phyloP scores from a whole-genome alignment of 2,797 vertebrate species.

The Chaunax sp. region DNA sequence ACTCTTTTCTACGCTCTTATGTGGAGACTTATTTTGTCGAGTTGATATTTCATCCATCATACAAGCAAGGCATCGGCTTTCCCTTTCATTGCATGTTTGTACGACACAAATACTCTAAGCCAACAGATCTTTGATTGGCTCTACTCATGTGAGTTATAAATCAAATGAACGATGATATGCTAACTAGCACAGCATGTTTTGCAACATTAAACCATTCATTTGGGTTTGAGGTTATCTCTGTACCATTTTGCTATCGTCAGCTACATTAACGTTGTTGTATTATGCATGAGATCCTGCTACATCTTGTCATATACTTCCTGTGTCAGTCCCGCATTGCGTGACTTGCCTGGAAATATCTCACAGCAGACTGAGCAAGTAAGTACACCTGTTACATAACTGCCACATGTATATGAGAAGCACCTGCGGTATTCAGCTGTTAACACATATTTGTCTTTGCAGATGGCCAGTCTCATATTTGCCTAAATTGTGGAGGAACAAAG shows the following conservation, averaged over 20 bases:
- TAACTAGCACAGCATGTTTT: neutral
- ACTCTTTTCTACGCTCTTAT: slow-evolving; percentile 16
- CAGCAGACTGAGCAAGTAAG: neutral
- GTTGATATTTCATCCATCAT: slow-evolving; percentile 40
- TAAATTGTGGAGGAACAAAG: slow-evolving; percentile 1
- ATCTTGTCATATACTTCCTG: neutral
- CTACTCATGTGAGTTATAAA: neutral
- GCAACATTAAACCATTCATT: neutral
- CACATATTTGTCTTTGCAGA: slow-evolving; percentile 16
- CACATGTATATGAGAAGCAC: neutral
- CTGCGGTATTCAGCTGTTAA: slow-evolving; percentile 25
- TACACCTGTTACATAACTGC: slow-evolving; percentile 10
- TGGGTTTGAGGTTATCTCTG: slow-evolving; percentile 2
- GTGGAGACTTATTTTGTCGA: slow-evolving; percentile 31
- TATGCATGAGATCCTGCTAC: slow-evolving; percentile 21
- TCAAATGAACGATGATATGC: no score
- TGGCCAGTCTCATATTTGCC: neutral
- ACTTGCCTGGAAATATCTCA: neutral
- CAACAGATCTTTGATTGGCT: slow-evolving; percentile 11
- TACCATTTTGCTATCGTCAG: slow-evolving; percentile 1
- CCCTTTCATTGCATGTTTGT: slow-evolving; percentile 32
- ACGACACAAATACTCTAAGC: slow-evolving; percentile 16
- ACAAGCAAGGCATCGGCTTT: slow-evolving; percentile 14
- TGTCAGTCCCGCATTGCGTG: neutral
- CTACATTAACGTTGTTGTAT: neutral